Base-by-base conservation (phyloP, 2,888 invertebrate species). In the Buathra laborator region DNA sequence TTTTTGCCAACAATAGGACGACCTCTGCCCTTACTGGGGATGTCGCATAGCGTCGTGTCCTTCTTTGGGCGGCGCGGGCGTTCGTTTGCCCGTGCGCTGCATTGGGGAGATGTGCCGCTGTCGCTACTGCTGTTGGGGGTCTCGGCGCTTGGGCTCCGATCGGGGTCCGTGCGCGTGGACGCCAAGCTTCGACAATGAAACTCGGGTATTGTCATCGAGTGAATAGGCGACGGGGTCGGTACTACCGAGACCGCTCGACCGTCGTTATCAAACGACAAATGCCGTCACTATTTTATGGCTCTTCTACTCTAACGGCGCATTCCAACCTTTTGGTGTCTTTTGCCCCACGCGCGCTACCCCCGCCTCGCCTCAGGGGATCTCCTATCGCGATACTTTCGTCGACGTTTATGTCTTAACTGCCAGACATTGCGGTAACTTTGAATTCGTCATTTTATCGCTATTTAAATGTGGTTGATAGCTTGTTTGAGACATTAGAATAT, bases 191-290 rank as follows among this genome's bases (percentile, higher is more conserved):
- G 29, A 74, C 72, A 74, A 74, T 59, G 59, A 59, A 74, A 74
- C 72, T 10, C 29, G 59, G 37, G 37, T 59, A 74, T 74, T 74
- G 72, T 74, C 72, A 62, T 59, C 72, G 44, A 44, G 59, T 74
- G 59, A 74, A 74, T 59, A 46, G 67, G 44, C 59, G 29, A 62
- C 59, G 56, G 19, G 59, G 72, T 24, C 56, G 72, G 44, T 10
- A 4, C 19, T 53, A 12, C 10, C 37, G 56, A 12, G 19, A 70
- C 51, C 44, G 24, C 59, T 46, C 72, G 59, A 5, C 51, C 76
- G 66, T 53, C 66, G 66, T 76, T 76, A 77, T 56, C 67, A 77
- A 77, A 77, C 67, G 67, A 64, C 66, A 24, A 53, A 77, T 16
- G 51, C 56, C 51, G 67, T 67, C 67, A n/a, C 66, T 56, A 67